Evolutionary conservation across 92 coral and sea anemone species (phyloP), one percentile per base, ranked within the genome.

Genomic region (Nematostella vectensis): DNA sequence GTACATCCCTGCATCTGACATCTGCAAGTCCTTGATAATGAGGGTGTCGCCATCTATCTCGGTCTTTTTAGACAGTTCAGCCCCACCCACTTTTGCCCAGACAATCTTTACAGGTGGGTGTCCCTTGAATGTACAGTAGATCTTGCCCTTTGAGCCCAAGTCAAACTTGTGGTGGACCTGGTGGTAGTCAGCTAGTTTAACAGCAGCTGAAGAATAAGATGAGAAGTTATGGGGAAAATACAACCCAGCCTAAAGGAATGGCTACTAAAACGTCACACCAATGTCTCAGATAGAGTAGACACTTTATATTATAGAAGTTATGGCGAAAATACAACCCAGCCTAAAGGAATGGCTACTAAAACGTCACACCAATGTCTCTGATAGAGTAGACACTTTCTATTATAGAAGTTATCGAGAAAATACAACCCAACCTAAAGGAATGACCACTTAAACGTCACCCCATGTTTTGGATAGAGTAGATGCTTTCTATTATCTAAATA

Each of bases 1-100:
- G 59, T 91, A 91, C 1, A 53, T 53, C 1, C 95, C 98, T 9
- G 36, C 76, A 42, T 91, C 98, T 0, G 28, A 31, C 67, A 59
- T 55, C 50, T 75, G 51, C 12, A 77, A 42, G 0, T 66, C 49
- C 1, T 50, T 4, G 31, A 91, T 68, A 20, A 12, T 11, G 26
- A 91, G 63, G 0, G 19, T 13, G 12, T 33, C 58, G 9, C 47
- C 61, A 13, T 43, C 25, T 11, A 78, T 55, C 1, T 15, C 64
- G 22, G 15, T 37, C 10, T 38, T 22, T 18, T 31, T 29, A 8
- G 38, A 54, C 22, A 74, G 57, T 21, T 24, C 42, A 11, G 13
- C 47, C 16, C 60, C 49, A 18, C 73, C 86, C 2, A 11, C 63
- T 31, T 81, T 86, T 29, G 49, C 27, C 98, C 98, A 91, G 0